A percentile compares a stretch with the other conserved stretches of the same genome.
These are phyloP conservation scores for Paramormyrops hopkinsi DNA, from an alignment of 2,797 vertebrate species.

Conservation along the genomic window DNA sequence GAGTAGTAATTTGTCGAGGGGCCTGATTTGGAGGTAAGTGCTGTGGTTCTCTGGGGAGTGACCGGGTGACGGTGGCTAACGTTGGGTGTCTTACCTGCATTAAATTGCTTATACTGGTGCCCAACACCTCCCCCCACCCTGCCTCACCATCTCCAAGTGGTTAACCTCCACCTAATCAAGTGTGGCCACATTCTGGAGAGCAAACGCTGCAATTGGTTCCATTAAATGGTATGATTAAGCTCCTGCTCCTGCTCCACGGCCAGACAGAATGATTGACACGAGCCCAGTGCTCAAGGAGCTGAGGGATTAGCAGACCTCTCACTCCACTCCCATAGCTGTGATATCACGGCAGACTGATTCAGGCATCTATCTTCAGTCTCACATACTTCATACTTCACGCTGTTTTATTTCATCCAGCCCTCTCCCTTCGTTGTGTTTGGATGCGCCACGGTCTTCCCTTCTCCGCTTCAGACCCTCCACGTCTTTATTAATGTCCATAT, in stretches of 20 bases:
- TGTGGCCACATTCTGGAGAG: not conserved
- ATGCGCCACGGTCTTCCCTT: not conserved
- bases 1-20: not conserved
- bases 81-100: not conserved
- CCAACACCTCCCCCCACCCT: not conserved
- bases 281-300: not conserved
- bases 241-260: not conserved
- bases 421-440: not conserved
- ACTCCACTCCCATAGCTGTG: not conserved
- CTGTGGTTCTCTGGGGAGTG: not conserved
- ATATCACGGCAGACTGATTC: not conserved
- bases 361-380: not conserved
- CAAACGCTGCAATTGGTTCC: not conserved
- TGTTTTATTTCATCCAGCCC: not conserved
- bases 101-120: not conserved
- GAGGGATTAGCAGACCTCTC: not conserved
- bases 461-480: not conserved
- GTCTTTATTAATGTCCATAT: not conserved
- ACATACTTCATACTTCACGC: not conserved
- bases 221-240: not conserved
- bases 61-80: not conserved
- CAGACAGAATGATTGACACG: not conserved
- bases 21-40: too few relatives aligned
- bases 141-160: not conserved
- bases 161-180: conserved; percentile 2